Evolutionary conservation across 2,797 vertebrate genomes (phyloP), one percentile per base, ranked within the genome.

Genomic region (Hafferia zeledoni): DNA sequence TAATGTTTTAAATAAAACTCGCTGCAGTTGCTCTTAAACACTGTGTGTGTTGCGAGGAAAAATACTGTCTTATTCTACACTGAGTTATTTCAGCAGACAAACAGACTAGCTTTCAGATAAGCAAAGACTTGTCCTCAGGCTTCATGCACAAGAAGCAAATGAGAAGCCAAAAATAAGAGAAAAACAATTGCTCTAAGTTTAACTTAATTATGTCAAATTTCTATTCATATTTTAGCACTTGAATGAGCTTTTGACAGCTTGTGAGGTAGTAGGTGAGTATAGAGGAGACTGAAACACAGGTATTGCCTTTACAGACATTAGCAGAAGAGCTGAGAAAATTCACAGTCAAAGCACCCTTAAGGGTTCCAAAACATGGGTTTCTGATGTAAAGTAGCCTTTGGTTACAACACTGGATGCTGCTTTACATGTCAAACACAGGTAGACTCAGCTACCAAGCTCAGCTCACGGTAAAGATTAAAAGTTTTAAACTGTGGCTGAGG

Each of bases 241-340:
- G 11, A 84, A 25, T 61, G 72, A 83, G 27, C 25, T 89, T 83
- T 67, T 87, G 56, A 81, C 33, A 91, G 50, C 19, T 68, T 75
- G 44, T 78, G 64, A 91, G 49, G 43, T 77, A 27, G 44, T 33
- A 93, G 44, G 31, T 80, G 18, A 91, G 47, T 43, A 33, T 30
- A n/a, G n/a, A 91, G n/a, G 27, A 84, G 41, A 35, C 44, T 82
- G 49, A 82, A 63, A 89, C 84, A 55, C 33, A 69, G 55, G 30
- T 50, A 87, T 31, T 79, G 56, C 74, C 55, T 89, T 89, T 71
- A 84, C 52, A 75, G 18, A 3, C 10, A 28, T 84, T 77, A 91
- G 25, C 50, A 79, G 63, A 67, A 87, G 12, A 84, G 28, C 30
- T 94, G 83, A 77, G 91, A 95, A 96, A 93, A 85, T 68, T 92